Percentiles rank a stretch among this genome's conserved stretches.
These are phyloP conservation scores for Meriones psammophilus DNA, from an alignment of 2,797 vertebrate species.

Conservation along the genomic window DNA sequence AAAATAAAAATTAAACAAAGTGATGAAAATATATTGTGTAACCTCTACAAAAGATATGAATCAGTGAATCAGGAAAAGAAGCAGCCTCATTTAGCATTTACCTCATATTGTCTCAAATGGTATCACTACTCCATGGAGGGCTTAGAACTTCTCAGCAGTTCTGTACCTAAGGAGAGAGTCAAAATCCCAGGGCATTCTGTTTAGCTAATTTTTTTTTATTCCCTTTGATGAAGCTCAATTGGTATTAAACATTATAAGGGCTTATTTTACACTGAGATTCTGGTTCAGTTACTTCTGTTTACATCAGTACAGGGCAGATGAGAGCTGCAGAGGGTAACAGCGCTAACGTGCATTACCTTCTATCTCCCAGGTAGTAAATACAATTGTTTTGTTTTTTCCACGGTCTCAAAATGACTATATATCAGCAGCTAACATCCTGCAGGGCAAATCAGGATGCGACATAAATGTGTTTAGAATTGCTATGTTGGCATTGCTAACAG, in stretches of 20 bases:
- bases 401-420: conserved; percentile 74
- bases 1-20: not conserved
- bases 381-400: conserved; percentile 71
- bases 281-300: conserved; percentile 57
- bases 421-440: conserved; percentile 67
- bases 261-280: conserved; percentile 39
- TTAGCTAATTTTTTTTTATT: conserved; percentile 58
- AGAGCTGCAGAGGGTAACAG: conserved; percentile 19
- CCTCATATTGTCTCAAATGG: not conserved
- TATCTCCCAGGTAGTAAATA: conserved; percentile 57
- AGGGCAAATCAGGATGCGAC: conserved; percentile 71
- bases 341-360: not conserved
- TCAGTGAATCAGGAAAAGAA: not conserved
- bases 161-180: conserved; percentile 24
- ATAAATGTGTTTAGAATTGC: conserved; percentile 76
- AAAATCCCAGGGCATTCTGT: conserved; percentile 32
- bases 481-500: conserved; percentile 64
- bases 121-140: not conserved
- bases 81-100: not conserved
- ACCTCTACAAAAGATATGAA: conserved; percentile 9
- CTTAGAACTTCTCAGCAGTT: not conserved
- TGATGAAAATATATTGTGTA: conserved; percentile 3
- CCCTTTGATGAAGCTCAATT: conserved; percentile 64
- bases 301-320: not conserved
- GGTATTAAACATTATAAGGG: conserved; percentile 29